These are phyloP conservation scores for Meta bourneti DNA, from an alignment of 2,888 invertebrate genomes.

Conservation along the genomic window DNA sequence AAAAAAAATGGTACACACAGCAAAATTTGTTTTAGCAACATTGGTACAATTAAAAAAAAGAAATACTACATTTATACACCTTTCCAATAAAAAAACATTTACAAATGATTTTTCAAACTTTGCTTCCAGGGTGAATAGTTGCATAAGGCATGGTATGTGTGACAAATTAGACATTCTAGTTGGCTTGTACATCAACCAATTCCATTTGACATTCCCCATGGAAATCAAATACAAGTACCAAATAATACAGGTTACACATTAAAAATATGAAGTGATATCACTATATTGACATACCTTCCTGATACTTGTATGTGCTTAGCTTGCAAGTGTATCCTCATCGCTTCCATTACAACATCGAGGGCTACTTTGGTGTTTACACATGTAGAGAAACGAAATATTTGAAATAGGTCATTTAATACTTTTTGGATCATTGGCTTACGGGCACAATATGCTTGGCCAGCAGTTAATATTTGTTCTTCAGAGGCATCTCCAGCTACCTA, in stretches of 20 bases:
- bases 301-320: slow-evolving; percentile 95
- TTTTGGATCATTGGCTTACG: slow-evolving; percentile 90
- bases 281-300: slow-evolving; percentile 80
- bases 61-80: too few relatives aligned
- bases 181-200: too few relatives aligned
- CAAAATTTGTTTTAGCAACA: too few relatives aligned
- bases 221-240: too few relatives aligned
- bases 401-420: slow-evolving; percentile 94
- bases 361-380: slow-evolving; percentile 88
- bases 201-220: too few relatives aligned
- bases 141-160: too few relatives aligned
- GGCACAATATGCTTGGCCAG: slow-evolving; percentile 90
- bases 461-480: slow-evolving; percentile 93
- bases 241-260: not conserved
- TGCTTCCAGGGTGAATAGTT: too few relatives aligned
- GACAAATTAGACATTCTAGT: too few relatives aligned
- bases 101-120: too few relatives aligned
- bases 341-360: slow-evolving; percentile 90
- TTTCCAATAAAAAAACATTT: too few relatives aligned
- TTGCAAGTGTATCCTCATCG: slow-evolving; percentile 92
- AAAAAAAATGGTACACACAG: too few relatives aligned
- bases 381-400: slow-evolving; percentile 90
- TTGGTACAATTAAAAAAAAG: too few relatives aligned
- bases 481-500: slow-evolving; percentile 95
- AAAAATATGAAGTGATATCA: not conserved